Base-by-base conservation (phyloP, 2,888 invertebrate genomes). In the Ectemnius lituratus region DNA sequence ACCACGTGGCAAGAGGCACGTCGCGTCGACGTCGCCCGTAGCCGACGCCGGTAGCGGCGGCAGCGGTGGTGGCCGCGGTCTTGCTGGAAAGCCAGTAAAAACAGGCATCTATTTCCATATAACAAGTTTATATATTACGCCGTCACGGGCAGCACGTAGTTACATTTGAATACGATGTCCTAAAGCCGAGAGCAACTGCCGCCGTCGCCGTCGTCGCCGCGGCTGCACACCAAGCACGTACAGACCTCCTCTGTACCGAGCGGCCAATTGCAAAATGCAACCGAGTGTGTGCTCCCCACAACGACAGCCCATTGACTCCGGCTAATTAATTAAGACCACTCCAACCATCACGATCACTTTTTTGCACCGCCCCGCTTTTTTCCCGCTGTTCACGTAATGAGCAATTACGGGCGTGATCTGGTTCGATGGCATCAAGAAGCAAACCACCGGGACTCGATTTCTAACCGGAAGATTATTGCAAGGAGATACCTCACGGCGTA, bases 31-130 rank as follows among this genome's bases (percentile, higher is more conserved):
- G 52, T 14, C n/a, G 49, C 28, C 28, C 2, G 14, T 11, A 73
- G 18, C 11, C 8, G 16, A 16, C 6, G 46, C 8, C 0, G 16
- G 8, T 8, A 27, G 4, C 20, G 20, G 20, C 20, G 20, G 20
- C 20, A 2, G 20, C 20, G 23, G 23, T 3, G 23, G 23, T 23
- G 72, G 46, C 62, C 80, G 73, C 71, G 83, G 80, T 78, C 79
- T 81, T 80, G 84, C 81, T 81, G 84, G 86, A 85, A 84, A 86
- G 84, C 88, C 84, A 80, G 88, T 88, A 89, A 90, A 90, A 90
- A 90, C 90, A 89, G 85, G 90, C 89, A 90, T 90, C 89, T 85
- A 90, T 90, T 90, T 90, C 90, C 90, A 90, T 89, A 90, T 88
- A 89, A 89, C 90, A 90, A 88, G 88, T 90, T 90, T 90, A 90